Conservation (phyloP, 2,113 vertebrate genomes). For the Stigmatopora argus region DNA sequence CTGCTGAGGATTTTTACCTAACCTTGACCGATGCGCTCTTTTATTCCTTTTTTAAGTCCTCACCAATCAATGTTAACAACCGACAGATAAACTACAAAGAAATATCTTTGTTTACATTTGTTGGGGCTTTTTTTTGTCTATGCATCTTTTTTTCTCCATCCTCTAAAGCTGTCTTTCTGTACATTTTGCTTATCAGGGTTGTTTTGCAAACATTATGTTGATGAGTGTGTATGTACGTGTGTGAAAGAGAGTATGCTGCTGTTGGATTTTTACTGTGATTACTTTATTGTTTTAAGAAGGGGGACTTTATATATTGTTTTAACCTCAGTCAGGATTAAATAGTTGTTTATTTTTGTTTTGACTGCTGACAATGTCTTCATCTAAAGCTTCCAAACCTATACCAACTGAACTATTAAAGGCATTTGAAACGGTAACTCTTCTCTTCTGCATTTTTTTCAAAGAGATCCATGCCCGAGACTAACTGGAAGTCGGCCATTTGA, state of each 20-base stretch:
- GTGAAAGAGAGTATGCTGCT: conserved; percentile 51
- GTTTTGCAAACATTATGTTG: conserved; percentile 41
- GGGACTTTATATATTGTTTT: conserved; percentile 39
- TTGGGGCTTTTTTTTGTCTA: conserved; percentile 61
- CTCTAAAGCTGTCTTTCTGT: conserved; percentile 61
- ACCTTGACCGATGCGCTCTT: conserved; percentile 33
- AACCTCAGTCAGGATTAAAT: conserved; percentile 45
- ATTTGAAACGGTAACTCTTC: conserved; percentile 53
- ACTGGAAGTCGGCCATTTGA: too few species aligned
- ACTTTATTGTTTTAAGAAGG: conserved; percentile 30
- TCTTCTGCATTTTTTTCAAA: background rate
- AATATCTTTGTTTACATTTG: conserved; percentile 62
- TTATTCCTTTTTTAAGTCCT: conserved; percentile 40
- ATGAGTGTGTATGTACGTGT: conserved; percentile 12
- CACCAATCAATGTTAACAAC: conserved; percentile 47
- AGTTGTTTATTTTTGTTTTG: conserved; percentile 57
- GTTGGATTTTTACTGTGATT: conserved; percentile 67
- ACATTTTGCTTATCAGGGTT: conserved; percentile 50
- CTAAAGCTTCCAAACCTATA: conserved; percentile 76
- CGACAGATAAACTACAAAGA: conserved; percentile 47
- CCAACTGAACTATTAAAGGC: conserved; percentile 74
- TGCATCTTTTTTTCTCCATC: conserved; percentile 57
- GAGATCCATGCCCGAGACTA: too few species aligned
- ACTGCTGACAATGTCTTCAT: conserved; percentile 68
- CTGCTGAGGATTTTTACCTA: conserved; percentile 55